Conservation (phyloP, 2,888 invertebrate species). For the Carpatolechia fugitivella region DNA sequence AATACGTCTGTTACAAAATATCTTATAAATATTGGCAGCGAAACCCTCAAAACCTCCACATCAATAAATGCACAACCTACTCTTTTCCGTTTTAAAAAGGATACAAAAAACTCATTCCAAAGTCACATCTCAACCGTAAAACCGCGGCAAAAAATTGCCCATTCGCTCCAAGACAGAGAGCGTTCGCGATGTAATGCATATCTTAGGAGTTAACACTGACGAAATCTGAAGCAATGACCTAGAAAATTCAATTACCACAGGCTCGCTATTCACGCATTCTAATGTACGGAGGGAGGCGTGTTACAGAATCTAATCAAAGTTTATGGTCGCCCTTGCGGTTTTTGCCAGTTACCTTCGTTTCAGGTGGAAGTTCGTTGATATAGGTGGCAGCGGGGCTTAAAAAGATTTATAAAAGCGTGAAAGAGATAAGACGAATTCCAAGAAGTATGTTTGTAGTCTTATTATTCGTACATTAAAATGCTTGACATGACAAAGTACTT, state of each 20-base stretch:
- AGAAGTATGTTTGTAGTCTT: neutral
- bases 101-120: conserved; percentile 2
- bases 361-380: conserved; percentile 22
- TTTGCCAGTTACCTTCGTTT: conserved; percentile 59
- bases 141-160: conserved; percentile 12
- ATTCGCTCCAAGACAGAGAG: conserved; percentile 24
- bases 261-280: conserved; percentile 71
- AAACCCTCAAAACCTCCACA: neutral
- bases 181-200: conserved; percentile 23
- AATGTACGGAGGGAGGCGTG: conserved; percentile 60
- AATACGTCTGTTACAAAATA: no score
- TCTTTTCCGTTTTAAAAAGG: neutral
- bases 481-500: no score
- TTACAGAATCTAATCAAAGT: conserved; percentile 76
- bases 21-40: neutral
- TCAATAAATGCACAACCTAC: no score
- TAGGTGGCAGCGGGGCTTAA: neutral
- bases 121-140: conserved; percentile 4
- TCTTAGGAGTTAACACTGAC: conserved; percentile 20
- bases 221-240: conserved; percentile 56
- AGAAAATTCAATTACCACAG: conserved; percentile 74
- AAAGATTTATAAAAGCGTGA: neutral
- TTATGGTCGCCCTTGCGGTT: conserved; percentile 70
- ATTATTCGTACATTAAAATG: no score
- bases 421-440: neutral